phyloP scores from a whole-genome alignment of 2,888 invertebrate genomes.

The Hirtodrosophila duncani region DNA sequence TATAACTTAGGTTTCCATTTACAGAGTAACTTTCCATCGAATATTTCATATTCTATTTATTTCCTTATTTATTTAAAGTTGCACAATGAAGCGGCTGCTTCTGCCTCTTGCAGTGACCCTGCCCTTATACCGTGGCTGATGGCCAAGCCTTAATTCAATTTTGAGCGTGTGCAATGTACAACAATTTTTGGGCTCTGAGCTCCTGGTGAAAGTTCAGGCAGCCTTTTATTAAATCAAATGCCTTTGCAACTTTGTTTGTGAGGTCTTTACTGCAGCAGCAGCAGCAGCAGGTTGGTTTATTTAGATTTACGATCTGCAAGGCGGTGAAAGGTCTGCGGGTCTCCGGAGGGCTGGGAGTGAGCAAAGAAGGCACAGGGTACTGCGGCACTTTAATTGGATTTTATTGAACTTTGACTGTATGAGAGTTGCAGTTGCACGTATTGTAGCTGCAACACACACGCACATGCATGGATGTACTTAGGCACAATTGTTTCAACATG shows the following conservation, averaged over 20 bases:
- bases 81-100: conserved; percentile 1
- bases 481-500: conserved; percentile 24
- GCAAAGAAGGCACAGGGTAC: not conserved
- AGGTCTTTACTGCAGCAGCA: conserved; percentile 15
- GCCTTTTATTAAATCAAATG: conserved; percentile 55
- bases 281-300: conserved; percentile 38
- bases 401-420: conserved; percentile 73
- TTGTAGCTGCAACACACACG: conserved; percentile 14
- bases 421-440: conserved; percentile 46
- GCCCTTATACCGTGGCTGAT: not conserved
- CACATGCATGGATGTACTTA: conserved; percentile 13
- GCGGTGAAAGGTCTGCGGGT: conserved; percentile 60
- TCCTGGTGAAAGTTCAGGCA: conserved; percentile 58
- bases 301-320: conserved; percentile 54
- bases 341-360: not conserved
- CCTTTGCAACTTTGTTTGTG: conserved; percentile 36
- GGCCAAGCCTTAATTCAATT: conserved; percentile 23
- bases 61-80: no score
- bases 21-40: no score
- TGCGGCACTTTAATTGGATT: conserved; percentile 68
- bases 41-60: no score
- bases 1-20: no score
- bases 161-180: conserved; percentile 14
- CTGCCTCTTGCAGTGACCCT: not conserved
- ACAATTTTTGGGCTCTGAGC: not conserved